Evolutionary conservation across 2,113 vertebrate genomes (phyloP).

Genomic region (Leptosomus discolor): DNA sequence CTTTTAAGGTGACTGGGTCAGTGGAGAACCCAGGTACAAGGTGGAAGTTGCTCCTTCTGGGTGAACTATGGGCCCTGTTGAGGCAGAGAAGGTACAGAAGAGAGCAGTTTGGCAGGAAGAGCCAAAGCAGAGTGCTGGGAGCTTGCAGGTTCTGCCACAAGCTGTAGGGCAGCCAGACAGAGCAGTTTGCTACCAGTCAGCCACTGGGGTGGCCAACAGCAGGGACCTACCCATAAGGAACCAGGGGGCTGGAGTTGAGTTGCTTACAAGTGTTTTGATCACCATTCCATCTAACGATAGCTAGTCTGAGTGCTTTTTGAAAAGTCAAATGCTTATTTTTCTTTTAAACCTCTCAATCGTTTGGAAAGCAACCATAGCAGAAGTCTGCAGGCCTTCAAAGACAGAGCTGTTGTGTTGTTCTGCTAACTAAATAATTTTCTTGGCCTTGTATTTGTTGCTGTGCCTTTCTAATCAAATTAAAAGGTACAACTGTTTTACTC

Average conservation of each 20-base stretch:
- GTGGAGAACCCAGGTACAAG: not conserved
- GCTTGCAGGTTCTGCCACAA: not conserved
- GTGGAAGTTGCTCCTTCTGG: not conserved
- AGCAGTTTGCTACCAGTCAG: not conserved
- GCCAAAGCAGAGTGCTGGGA: not conserved
- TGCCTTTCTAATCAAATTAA: not conserved
- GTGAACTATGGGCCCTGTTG: not conserved
- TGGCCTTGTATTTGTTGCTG: not conserved
- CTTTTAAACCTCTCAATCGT: not conserved
- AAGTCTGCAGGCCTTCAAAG: not conserved
- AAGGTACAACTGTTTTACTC: conserved; percentile 61
- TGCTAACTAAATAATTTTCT: not conserved
- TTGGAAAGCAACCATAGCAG: not conserved
- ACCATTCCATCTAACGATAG: not conserved
- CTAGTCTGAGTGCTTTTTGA: not conserved
- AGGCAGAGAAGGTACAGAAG: not conserved
- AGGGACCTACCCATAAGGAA: not conserved
- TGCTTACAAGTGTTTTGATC: not conserved
- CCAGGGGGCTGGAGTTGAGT: not conserved
- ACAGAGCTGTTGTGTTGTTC: not conserved
- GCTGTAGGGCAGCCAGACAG: not conserved
- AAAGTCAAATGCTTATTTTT: not conserved
- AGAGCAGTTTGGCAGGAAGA: not conserved
- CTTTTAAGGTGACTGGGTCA: not conserved
- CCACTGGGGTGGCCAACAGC: not conserved